Evolutionary conservation across 2,888 invertebrate genomes (phyloP), one percentile per base, ranked within the genome.

Genomic region (Chaetoderma sp.): DNA sequence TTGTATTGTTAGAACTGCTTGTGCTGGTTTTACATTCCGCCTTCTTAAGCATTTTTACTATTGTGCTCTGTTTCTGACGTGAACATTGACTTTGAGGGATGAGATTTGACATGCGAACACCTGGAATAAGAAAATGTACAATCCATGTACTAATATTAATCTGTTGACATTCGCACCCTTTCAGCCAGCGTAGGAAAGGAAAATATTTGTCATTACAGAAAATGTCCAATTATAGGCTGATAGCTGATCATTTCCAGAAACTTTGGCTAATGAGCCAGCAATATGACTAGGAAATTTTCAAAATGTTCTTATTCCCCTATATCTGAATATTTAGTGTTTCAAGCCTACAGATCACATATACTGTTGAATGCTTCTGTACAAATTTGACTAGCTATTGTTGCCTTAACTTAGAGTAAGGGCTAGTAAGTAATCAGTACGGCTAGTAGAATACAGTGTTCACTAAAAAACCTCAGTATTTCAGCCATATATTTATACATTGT

Each of bases 101-200:
- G 10, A 80, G 63, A 62, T 73, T 77, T 28, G 79, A 78, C 72
- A 81, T 76, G 18, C 79, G 58, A 4, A 81, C 78, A 63, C 81
- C 81, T 81, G 67, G 6, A 65, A 70, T 44, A 36, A 55, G 32
- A 23, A 18, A 27, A 25, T n/a, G n/a, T n/a, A n/a, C n/a, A n/a
- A n/a, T 23, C 4, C 18, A 18, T 16, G 2, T 2, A 16, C 49
- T 2, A 18, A 4, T 4, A 4, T 49, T 49, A 42, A 18, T 5
- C 21, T 2, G 21, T 42, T 42, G 4, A 5, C 42, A 2, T 4
- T 4, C 42, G 2, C n/a, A 2, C 4, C 21, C 42, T 21, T 21
- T 42, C n/a, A 5, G 5, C n/a, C 56, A 21, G 10, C 21, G 8
- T 4, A 4, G 13, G 36, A 13, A n/a, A 18, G 36, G 55, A 16